Base-by-base conservation (phyloP, 1,140 invertebrate species). In the Zaprionus kolodkinae region DNA sequence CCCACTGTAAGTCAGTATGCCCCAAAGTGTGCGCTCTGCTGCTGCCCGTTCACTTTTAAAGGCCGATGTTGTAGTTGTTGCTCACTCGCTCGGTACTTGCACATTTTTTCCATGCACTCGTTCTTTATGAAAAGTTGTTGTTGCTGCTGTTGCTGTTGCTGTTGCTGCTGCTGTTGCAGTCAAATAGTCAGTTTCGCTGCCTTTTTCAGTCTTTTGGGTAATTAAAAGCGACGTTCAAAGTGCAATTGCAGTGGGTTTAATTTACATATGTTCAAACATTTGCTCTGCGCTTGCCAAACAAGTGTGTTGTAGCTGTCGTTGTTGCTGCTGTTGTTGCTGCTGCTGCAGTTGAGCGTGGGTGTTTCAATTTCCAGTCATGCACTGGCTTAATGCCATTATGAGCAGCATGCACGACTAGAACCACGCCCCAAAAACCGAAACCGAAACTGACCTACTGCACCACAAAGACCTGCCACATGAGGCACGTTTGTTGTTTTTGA, bases 151-250 rank as follows among this genome's bases (percentile, higher is more conserved):
- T 66, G 21, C 2, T 21, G 21, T 21, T 21, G 21, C 2, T 67
- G 21, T 66, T 48, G 17, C 38, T 77, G 45, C n/a, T 30, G 59
- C 4, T 61, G 38, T 17, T 21, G 17, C 45, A 50, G 45, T 50
- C 45, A 50, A 50, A 50, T 55, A 27, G 25, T 55, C 13, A 15
- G 38, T 64, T 9, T 50, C 35, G 43, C 48, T 63, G 48, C 25
- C 35, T 55, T 65, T 43, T 72, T 71, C 63, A 66, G 66, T 33
- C 70, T 81, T 87, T 79, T 56, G 73, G 84, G 74, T 88, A 87
- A 87, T 87, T 87, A 87, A 87, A 87, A 88, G 80, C 84, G 65
- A 72, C 74, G 84, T 87, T 67, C 84, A 88, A 87, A 87, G 84
- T 87, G 85, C 84, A 88, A 80, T 45, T 80, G 77, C 73, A 77